A percentile compares a stretch with the other conserved stretches of the same genome.
Evolutionary conservation across 2,797 vertebrate genomes (phyloP).

Genomic region (Gastrophryne carolinensis): DNA sequence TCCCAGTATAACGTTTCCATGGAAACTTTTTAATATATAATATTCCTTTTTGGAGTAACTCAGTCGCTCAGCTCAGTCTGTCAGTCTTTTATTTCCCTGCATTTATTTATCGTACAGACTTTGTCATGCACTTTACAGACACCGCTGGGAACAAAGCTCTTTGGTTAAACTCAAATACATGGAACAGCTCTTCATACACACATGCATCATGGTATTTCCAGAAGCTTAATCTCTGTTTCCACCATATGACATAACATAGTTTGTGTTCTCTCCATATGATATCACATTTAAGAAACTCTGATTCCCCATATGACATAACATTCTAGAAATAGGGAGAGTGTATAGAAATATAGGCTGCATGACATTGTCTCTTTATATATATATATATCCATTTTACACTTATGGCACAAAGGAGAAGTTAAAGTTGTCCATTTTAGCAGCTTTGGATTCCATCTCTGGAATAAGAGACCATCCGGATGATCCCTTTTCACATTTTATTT

Average conservation of each 20-base stretch:
- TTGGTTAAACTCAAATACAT: neutral
- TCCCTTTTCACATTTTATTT: slow-evolving; percentile 41
- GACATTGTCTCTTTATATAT: neutral
- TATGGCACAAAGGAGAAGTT: slow-evolving; percentile 40
- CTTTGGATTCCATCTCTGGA: slow-evolving; percentile 20
- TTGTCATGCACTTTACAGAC: slow-evolving; percentile 18
- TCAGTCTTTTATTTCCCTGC: slow-evolving; percentile 28
- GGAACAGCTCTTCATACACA: neutral
- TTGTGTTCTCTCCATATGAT: too few relatives aligned
- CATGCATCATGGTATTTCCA: neutral
- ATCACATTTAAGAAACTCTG: too few relatives aligned
- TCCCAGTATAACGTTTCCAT: too few relatives aligned
- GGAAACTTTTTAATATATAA: too few relatives aligned
- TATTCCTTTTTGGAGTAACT: neutral
- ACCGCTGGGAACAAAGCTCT: neutral
- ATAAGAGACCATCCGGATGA: neutral
- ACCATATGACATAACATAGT: too few relatives aligned
- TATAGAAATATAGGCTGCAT: neutral
- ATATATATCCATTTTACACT: slow-evolving; percentile 18
- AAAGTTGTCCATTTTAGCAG: slow-evolving; percentile 31
- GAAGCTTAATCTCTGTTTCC: too few relatives aligned
- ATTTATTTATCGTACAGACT: neutral
- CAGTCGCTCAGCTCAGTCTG: neutral
- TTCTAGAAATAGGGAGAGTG: neutral
- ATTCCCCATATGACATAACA: neutral